phyloP scores from a whole-genome alignment of 2,797 vertebrate species.

The Argentina silus region DNA sequence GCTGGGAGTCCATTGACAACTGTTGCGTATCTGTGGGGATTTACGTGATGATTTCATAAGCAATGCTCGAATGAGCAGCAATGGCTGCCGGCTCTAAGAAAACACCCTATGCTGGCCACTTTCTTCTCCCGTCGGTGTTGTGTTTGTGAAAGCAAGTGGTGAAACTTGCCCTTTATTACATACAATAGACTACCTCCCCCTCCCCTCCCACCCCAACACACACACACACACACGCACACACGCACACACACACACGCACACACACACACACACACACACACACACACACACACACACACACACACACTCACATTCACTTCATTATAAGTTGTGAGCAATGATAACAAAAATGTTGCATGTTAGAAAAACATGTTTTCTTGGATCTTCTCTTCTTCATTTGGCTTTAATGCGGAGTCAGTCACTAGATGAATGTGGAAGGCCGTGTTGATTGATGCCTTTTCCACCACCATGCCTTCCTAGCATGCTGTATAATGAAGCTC shows the following conservation, averaged over 20 bases:
- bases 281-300: neutral
- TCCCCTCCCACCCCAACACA: neutral
- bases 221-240: conserved; percentile 2
- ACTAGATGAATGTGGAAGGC: conserved; percentile 29
- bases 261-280: neutral
- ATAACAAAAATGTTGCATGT: conserved; percentile 47
- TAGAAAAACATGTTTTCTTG: conserved; percentile 3
- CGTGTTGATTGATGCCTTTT: conserved; percentile 61
- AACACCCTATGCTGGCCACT: neutral
- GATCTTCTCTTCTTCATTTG: neutral
- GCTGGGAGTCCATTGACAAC: conserved; percentile 67
- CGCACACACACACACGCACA: neutral
- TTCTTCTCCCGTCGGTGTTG: conserved; percentile 17
- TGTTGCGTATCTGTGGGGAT: conserved; percentile 72
- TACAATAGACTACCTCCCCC: conserved; percentile 25
- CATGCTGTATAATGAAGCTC: conserved; percentile 60
- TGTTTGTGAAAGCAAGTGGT: conserved; percentile 49
- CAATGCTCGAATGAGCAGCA: conserved; percentile 68
- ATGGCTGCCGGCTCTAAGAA: conserved; percentile 26
- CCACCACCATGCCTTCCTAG: conserved; percentile 43
- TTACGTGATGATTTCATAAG: conserved; percentile 78
- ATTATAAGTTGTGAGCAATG: conserved; percentile 14
- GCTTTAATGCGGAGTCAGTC: neutral
- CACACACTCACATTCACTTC: conserved; percentile 1
- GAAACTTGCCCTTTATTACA: conserved; percentile 30